These are phyloP conservation scores for Gila robusta DNA, from an alignment of 2,797 vertebrate genomes.

Conservation along the genomic window DNA sequence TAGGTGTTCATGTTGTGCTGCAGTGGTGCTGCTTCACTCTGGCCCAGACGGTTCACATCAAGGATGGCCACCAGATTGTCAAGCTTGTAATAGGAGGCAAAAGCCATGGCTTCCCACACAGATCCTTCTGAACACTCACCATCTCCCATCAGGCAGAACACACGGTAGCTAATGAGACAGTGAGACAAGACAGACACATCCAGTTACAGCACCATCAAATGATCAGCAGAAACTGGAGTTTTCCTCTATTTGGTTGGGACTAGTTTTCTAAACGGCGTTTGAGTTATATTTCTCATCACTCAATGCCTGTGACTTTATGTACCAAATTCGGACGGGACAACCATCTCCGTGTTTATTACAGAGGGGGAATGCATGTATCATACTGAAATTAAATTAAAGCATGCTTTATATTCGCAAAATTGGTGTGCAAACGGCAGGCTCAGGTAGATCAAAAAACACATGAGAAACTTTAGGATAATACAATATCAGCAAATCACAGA, in stretches of 20 bases:
- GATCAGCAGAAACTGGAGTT: background rate
- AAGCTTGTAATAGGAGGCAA: slow-evolving; percentile 85
- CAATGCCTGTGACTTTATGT: background rate
- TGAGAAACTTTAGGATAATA: background rate
- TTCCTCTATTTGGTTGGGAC: background rate
- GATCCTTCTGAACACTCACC: slow-evolving; percentile 88
- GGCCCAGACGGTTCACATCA: slow-evolving; percentile 86
- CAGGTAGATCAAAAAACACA: background rate
- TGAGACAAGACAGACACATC: background rate
- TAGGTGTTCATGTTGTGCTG: slow-evolving; percentile 80
- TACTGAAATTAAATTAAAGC: background rate
- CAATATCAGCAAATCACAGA: background rate
- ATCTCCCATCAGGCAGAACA: slow-evolving; percentile 88
- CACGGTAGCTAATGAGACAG: slow-evolving; percentile 81
- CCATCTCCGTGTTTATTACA: background rate
- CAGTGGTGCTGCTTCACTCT: slow-evolving; percentile 84
- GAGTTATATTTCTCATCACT: background rate
- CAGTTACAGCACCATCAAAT: background rate
- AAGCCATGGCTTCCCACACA: slow-evolving; percentile 91
- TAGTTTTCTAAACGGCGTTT: background rate
- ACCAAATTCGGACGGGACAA: background rate
- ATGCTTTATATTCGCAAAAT: background rate
- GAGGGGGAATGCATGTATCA: background rate
- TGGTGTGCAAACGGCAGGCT: background rate
- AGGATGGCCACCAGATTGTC: slow-evolving; percentile 89